Conservation (phyloP, 1,140 invertebrate genomes). For the Zaprionus tsacasi region DNA sequence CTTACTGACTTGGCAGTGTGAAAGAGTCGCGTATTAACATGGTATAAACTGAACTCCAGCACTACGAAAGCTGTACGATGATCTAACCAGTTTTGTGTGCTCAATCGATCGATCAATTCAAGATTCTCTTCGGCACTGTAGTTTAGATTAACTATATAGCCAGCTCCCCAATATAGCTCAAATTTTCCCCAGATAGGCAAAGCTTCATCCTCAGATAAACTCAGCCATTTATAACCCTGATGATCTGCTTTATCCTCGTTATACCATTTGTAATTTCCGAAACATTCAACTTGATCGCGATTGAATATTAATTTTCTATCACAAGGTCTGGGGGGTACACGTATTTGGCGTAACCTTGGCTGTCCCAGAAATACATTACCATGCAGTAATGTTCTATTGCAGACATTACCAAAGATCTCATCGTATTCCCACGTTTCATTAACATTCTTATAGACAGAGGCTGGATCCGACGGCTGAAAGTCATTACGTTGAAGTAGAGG, state of each 20-base stretch:
- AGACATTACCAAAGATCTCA: neutral
- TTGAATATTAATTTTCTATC: neutral
- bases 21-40: conserved; percentile 14
- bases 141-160: conserved; percentile 5
- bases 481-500: neutral
- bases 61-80: neutral
- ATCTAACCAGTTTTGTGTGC: neutral
- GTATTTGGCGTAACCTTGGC: conserved; percentile 22
- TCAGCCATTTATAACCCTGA: neutral
- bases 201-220: neutral
- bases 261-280: neutral
- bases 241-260: conserved; percentile 2
- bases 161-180: conserved; percentile 13
- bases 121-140: neutral
- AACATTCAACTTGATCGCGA: conserved; percentile 3
- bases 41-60: conserved; percentile 28
- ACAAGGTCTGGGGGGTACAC: neutral
- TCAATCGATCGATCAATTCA: neutral
- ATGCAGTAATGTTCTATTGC: conserved; percentile 15
- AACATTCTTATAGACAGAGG: neutral
- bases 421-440: conserved; percentile 2
- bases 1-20: conserved; percentile 12
- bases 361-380: conserved; percentile 29
- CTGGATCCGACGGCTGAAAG: neutral
- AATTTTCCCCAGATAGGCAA: conserved; percentile 2